phyloP scores from a whole-genome alignment of 2,797 vertebrate species.

The Mormyrops attenuatus region DNA sequence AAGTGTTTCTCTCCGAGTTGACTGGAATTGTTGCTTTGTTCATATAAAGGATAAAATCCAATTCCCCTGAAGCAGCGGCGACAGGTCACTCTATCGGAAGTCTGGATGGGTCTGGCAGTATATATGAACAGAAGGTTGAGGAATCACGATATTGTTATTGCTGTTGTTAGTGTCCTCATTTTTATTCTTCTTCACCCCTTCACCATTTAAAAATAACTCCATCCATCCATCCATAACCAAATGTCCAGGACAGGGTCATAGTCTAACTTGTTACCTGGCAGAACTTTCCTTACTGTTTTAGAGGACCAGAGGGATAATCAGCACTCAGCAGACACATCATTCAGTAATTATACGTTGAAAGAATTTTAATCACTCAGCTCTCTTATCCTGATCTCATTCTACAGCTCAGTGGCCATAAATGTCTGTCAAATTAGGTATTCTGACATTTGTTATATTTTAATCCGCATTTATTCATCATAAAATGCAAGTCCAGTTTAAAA shows the following conservation, averaged over 20 bases:
- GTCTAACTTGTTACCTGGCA: not conserved
- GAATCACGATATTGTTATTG: not conserved
- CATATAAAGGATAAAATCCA: not conserved
- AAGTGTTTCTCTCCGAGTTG: not conserved
- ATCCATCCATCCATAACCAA: not conserved
- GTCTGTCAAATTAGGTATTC: conserved; percentile 8
- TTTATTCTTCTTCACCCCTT: not conserved
- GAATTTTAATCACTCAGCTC: not conserved
- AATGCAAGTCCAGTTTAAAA: not conserved
- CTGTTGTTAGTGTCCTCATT: not conserved
- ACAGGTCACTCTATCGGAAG: not conserved
- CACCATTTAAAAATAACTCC: not conserved
- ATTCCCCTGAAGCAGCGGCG: not conserved
- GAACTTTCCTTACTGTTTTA: not conserved
- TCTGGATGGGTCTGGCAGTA: not conserved
- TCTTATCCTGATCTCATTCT: not conserved
- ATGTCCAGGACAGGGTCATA: not conserved
- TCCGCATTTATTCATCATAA: not conserved
- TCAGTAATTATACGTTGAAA: not conserved
- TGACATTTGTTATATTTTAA: not conserved
- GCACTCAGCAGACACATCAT: not conserved
- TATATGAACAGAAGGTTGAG: not conserved
- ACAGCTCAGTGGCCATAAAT: not conserved
- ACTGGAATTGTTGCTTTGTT: conserved; percentile 5
- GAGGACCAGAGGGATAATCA: not conserved